Conservation (phyloP, 1,140 invertebrate species). For the Saccostrea echinata region DNA sequence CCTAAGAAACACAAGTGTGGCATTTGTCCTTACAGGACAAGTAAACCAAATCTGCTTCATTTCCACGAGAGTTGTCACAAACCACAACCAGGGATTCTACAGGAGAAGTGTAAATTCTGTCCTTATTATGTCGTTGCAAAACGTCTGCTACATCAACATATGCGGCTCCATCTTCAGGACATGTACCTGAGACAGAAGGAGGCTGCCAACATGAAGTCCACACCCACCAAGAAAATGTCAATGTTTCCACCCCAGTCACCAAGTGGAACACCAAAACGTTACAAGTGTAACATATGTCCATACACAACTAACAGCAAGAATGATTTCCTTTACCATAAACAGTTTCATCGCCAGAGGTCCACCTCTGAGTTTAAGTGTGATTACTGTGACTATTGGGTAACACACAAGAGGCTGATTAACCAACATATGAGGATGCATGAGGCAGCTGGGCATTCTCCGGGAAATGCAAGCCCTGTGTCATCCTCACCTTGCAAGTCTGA, state of each 20-base stretch:
- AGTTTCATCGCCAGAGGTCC: constrained; percentile 88
- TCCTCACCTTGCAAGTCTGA: constrained; percentile 75
- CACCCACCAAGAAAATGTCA: constrained; percentile 56
- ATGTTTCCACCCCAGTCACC: constrained; percentile 52
- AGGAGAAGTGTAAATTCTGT: constrained; percentile 90
- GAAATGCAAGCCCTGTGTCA: constrained; percentile 46
- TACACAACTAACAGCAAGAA: constrained; percentile 86
- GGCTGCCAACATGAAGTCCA: constrained; percentile 39
- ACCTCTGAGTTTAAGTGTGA: constrained; percentile 87
- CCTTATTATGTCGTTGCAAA: constrained; percentile 86
- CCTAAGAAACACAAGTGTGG: constrained; percentile 81
- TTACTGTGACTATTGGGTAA: constrained; percentile 90
- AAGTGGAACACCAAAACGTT: constrained; percentile 61
- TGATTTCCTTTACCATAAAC: constrained; percentile 91
- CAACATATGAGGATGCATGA: constrained; percentile 90
- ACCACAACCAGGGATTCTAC: constrained; percentile 83
- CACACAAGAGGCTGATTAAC: constrained; percentile 88
- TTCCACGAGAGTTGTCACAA: constrained; percentile 88
- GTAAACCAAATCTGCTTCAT: constrained; percentile 84
- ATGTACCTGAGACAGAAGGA: constrained; percentile 49
- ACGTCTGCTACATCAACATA: constrained; percentile 78
- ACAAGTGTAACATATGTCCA: constrained; percentile 78
- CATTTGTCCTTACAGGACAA: constrained; percentile 88
- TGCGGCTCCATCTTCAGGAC: constrained; percentile 75
- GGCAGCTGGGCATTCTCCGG: constrained; percentile 43